Base-by-base conservation (phyloP, 2,113 vertebrate species). In the Hemibagrus wyckioides region DNA sequence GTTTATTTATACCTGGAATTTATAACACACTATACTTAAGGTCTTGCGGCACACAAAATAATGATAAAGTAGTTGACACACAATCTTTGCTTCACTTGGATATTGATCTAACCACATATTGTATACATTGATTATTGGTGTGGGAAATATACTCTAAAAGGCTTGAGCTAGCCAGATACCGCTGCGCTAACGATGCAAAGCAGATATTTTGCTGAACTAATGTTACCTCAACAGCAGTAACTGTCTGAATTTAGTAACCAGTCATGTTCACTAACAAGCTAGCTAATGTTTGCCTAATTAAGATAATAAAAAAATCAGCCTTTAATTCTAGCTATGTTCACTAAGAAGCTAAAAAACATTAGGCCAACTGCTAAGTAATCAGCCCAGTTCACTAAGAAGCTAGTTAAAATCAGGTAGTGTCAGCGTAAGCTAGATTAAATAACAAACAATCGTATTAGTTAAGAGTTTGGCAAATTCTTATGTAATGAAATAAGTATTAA, bases 11-110 rank as follows among this genome's bases (percentile, higher is more conserved):
- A 21, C 80, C 56, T 84, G 57, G 17, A 82, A 76, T 82, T 80
- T 41, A 88, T 90, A 83, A 69, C 61, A 23, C 23, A 13, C 59
- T 80, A 13, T 69, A 56, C 33, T 71, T 79, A 80, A 67, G n/a
- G 8, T n/a, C 17, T 21, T 61, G 23, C 48, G 61, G 56, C 59
- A 80, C 67, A 54, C 11, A 61, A 80, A 75, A 65, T 67, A 80
- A 54, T 80, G 30, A 65, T 63, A 30, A 36, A 77, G 14, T 52
- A 79, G 75, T 19, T 7, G 25, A 33, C 21, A 14, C 33, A 11
- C 54, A 57, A 13, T 80, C 1, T 57, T 81, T 54, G 23, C 28
- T 7, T 76, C 25, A 6, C 11, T 48, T 8, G 13, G 8, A 33
- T 30, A 36, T 5, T 33, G 50, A 2, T 80, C 9, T 56, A 56